These are phyloP conservation scores for Sphenopsis melanotis DNA, from an alignment of 2,797 vertebrate species.

Conservation along the genomic window DNA sequence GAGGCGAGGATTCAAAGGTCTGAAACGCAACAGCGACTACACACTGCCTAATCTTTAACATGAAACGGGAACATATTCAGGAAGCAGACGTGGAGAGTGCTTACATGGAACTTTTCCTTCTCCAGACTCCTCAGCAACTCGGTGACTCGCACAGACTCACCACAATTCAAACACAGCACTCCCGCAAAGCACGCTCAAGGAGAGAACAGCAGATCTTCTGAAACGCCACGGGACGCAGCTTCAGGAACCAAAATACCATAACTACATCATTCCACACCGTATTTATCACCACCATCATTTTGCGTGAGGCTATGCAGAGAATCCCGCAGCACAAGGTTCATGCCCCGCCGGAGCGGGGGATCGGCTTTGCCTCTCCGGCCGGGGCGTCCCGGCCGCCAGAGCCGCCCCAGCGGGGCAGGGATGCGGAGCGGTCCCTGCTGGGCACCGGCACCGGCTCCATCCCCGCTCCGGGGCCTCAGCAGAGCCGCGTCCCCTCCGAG, in stretches of 20 bases:
- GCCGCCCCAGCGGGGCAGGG: background rate
- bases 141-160: background rate
- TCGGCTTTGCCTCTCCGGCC: fast-evolving
- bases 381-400: background rate
- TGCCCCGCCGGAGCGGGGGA: fast-evolving
- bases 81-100: background rate
- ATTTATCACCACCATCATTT: fast-evolving
- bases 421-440: background rate
- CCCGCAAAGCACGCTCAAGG: background rate
- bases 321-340: fast-evolving
- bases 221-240: background rate
- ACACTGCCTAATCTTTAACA: fast-evolving
- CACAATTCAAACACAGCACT: background rate
- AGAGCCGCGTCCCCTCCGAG: too few species aligned
- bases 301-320: fast-evolving
- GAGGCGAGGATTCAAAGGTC: fast-evolving
- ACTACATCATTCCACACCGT: fast-evolving
- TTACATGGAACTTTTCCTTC: background rate
- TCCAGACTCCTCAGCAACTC: background rate
- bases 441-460: background rate
- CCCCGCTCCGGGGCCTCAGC: background rate
- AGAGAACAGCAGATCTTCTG: background rate
- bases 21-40: background rate
- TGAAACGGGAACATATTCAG: fast-evolving
- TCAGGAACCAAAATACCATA: fast-evolving